These are phyloP conservation scores for Acholoe squamosa DNA, from an alignment of 2,888 invertebrate genomes.

Conservation along the genomic window DNA sequence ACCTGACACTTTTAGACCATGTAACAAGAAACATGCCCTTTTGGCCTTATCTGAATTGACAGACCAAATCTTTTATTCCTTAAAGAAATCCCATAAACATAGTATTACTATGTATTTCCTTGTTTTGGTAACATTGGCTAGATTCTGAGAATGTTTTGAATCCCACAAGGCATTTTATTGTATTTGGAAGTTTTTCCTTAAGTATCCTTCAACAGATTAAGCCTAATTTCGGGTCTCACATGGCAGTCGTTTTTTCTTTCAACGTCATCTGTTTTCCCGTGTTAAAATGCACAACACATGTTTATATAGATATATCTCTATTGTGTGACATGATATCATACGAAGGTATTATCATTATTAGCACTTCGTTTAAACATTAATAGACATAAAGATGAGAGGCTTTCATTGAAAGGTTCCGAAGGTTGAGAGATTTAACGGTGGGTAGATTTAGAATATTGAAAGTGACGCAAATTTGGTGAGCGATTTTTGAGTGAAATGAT, in stretches of 20 bases:
- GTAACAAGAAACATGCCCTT: too few relatives aligned
- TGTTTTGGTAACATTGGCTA: neutral
- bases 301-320: slow-evolving; percentile 39
- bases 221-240: neutral
- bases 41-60: neutral
- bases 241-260: neutral
- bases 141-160: neutral
- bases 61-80: neutral
- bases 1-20: too few relatives aligned
- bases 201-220: neutral
- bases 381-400: neutral
- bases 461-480: neutral
- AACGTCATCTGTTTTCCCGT: neutral
- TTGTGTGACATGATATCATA: slow-evolving; percentile 51
- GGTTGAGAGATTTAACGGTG: neutral
- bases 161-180: neutral
- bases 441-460: slow-evolving; percentile 18
- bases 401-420: slow-evolving; percentile 22
- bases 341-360: slow-evolving; percentile 38
- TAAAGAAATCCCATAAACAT: too few relatives aligned
- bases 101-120: too few relatives aligned
- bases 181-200: neutral
- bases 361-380: slow-evolving; percentile 20
- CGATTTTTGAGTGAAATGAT: slow-evolving; percentile 16
- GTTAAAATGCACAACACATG: slow-evolving; percentile 35